Percentiles rank a stretch among this genome's conserved stretches.
These are phyloP conservation scores for Octopus bimaculoides DNA, from an alignment of 1,140 invertebrate genomes.

Conservation along the genomic window DNA sequence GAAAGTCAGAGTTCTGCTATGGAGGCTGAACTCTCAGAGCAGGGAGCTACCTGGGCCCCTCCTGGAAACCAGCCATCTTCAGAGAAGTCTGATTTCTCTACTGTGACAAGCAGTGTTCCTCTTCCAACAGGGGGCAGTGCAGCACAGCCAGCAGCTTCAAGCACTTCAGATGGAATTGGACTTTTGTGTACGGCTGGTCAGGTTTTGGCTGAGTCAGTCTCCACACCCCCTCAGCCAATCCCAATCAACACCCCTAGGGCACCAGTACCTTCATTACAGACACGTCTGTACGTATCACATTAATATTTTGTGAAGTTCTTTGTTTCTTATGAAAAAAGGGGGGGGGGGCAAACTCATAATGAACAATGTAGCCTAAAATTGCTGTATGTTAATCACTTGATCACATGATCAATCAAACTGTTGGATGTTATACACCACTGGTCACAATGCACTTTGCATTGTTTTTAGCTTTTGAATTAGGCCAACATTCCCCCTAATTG, in stretches of 20 bases:
- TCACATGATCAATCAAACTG: too few relatives aligned
- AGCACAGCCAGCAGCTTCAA: not conserved
- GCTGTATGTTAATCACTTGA: too few relatives aligned
- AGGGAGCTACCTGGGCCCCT: not conserved
- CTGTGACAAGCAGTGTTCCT: not conserved
- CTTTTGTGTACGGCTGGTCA: slow-evolving; percentile 4
- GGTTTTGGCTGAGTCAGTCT: slow-evolving; percentile 21
- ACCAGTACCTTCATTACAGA: slow-evolving; percentile 18
- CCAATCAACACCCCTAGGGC: slow-evolving; percentile 30
- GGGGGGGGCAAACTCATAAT: too few relatives aligned
- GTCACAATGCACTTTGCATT: too few relatives aligned
- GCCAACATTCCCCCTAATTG: too few relatives aligned
- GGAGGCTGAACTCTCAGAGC: not conserved
- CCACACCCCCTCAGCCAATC: slow-evolving; percentile 29
- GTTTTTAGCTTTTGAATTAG: too few relatives aligned
- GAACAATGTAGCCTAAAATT: too few relatives aligned
- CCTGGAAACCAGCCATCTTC: not conserved
- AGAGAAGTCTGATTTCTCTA: not conserved
- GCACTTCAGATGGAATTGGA: not conserved
- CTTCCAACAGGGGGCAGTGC: not conserved
- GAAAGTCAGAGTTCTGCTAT: not conserved
- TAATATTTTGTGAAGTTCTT: too few relatives aligned
- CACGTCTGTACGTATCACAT: too few relatives aligned
- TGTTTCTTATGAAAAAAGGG: too few relatives aligned
- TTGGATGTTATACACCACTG: too few relatives aligned